A percentile compares a stretch with the other conserved stretches of the same genome.
phyloP scores from a whole-genome alignment of 2,797 vertebrate genomes.

The Amphiprion clarkii region DNA sequence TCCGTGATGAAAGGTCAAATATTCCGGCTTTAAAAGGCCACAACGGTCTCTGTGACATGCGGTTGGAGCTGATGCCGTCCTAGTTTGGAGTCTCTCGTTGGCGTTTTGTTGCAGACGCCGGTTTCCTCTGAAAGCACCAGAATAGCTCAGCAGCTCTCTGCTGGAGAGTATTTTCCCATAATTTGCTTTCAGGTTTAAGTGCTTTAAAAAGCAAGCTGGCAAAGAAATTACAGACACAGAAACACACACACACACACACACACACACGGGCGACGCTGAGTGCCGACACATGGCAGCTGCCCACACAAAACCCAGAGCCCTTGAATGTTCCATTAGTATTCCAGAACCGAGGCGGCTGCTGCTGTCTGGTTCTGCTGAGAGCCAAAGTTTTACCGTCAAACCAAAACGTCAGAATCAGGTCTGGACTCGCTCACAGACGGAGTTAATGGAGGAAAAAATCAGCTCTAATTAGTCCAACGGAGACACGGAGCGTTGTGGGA shows the following conservation, averaged over 20 bases:
- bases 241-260: slow-evolving; percentile 17
- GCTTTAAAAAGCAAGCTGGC: slow-evolving; percentile 65
- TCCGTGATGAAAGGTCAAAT: slow-evolving; percentile 68
- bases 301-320: slow-evolving; percentile 72
- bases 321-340: slow-evolving; percentile 80
- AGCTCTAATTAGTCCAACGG: not conserved
- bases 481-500: slow-evolving; percentile 8
- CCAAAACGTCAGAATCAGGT: slow-evolving; percentile 55
- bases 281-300: slow-evolving; percentile 78
- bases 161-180: slow-evolving; percentile 55
- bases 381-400: slow-evolving; percentile 34
- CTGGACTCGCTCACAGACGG: slow-evolving; percentile 52
- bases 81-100: not conserved
- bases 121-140: slow-evolving; percentile 37
- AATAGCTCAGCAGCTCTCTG: slow-evolving; percentile 34
- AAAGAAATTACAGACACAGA: slow-evolving; percentile 46
- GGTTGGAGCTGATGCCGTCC: slow-evolving; percentile 42
- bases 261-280: slow-evolving; percentile 50
- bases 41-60: slow-evolving; percentile 54
- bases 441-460: slow-evolving; percentile 40
- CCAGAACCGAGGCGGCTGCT: slow-evolving; percentile 59
- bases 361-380: slow-evolving; percentile 52
- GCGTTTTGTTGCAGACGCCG: slow-evolving; percentile 12
- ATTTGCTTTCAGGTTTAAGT: slow-evolving; percentile 73
- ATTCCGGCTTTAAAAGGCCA: slow-evolving; percentile 66